phyloP scores from a whole-genome alignment of 1,140 invertebrate genomes.

The Aporrectodea caliginosa region DNA sequence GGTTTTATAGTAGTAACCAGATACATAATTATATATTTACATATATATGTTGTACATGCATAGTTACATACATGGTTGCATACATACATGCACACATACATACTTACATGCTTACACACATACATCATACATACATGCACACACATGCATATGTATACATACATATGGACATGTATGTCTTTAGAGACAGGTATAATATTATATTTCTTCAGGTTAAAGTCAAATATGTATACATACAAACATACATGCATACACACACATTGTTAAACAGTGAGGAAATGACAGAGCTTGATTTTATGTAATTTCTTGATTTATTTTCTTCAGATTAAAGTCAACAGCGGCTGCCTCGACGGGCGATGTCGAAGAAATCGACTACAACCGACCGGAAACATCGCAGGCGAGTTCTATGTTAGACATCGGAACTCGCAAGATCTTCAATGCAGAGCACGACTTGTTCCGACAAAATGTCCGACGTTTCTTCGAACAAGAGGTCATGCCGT shows the following conservation, averaged over 20 bases:
- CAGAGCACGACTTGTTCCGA: conserved; percentile 58
- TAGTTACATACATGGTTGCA: neutral
- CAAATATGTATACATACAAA: too few species aligned
- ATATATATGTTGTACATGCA: too few species aligned
- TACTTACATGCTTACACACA: neutral
- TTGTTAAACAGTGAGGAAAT: too few species aligned
- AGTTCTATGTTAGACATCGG: conserved; percentile 56
- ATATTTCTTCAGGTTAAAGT: too few species aligned
- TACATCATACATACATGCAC: neutral
- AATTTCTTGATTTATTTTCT: neutral
- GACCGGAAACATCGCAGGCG: conserved; percentile 46
- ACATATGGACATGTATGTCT: neutral
- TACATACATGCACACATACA: neutral
- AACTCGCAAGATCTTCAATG: conserved; percentile 54
- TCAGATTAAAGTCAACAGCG: neutral
- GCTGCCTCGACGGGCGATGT: neutral
- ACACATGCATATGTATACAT: neutral
- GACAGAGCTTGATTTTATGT: too few species aligned
- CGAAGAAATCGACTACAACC: neutral
- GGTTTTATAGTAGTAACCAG: too few species aligned
- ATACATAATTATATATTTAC: too few species aligned
- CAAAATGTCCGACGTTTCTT: conserved; percentile 55
- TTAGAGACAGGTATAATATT: too few species aligned
- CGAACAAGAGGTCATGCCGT: conserved; percentile 55
- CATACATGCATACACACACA: too few species aligned